Base-by-base conservation (phyloP, 2,113 vertebrate species). In the Zeus faber region DNA sequence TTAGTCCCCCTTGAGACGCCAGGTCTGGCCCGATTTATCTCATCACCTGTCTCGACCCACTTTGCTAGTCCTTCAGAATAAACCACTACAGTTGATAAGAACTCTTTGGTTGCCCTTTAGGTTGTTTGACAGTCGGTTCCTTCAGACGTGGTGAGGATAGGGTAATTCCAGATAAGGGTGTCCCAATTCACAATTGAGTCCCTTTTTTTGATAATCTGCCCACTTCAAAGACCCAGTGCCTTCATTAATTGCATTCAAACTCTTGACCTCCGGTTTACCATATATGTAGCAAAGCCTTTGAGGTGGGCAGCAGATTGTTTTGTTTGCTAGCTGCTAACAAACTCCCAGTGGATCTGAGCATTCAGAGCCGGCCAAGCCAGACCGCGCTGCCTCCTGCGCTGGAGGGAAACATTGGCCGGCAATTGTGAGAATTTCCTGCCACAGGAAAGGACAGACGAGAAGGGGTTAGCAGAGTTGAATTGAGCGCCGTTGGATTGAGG, bases 381-480 rank as follows among this genome's bases (percentile, higher is more conserved):
- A 59, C 71, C 74, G 58, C 4, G 2, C 49, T 76, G 64, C 70
- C 81, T 86, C 74, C 72, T 70, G 68, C 56, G 31, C 80, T 72
- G 66, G 70, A 76, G 76, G 81, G 77, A 68, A 74, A 73, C 72
- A 65, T 58, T 83, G 76, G 83, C 67, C 77, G 18, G 74, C 79
- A 75, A 89, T 88, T 89, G 89, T 89, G 85, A 89, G 89, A 88
- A 86, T 80, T 88, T 90, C 89, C 87, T 90, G 81, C 68, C 63
- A 78, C 87, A 86, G 87, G 85, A 90, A 90, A 81, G 58, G 70
- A 74, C 74, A 76, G 73, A 67, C 14, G 46, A 43, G 69, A 56
- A 49, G 26, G 71, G 46, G 59, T 54, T 23, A 21, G 24, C 14
- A 26, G 7, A 11, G 17, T 14, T 5, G 24, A 22, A 27, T n/a